These are phyloP conservation scores for Bergia puertoricense DNA, from an alignment of 92 coral and sea anemone species.

Conservation along the genomic window DNA sequence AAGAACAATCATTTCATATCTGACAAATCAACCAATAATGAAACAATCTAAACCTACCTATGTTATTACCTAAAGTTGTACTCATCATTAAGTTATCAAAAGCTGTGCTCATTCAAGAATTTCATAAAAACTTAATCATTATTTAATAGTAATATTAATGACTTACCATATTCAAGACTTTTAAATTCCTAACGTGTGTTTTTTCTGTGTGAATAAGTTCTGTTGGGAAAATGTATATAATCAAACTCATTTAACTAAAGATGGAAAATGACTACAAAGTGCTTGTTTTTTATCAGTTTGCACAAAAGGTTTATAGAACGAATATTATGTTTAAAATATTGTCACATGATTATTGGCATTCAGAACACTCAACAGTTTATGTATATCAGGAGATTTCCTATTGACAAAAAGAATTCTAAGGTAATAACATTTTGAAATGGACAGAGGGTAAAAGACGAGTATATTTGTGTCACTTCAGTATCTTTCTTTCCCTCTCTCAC, in stretches of 20 bases:
- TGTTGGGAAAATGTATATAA: slow-evolving; percentile 43
- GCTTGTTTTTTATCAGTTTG: not conserved
- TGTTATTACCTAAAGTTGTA: not conserved
- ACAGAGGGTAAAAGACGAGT: not conserved
- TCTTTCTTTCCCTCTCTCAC: not conserved
- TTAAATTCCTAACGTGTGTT: slow-evolving; percentile 94
- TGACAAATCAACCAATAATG: not conserved
- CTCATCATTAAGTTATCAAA: no score
- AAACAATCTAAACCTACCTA: no score
- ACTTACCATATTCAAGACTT: slow-evolving; percentile 91
- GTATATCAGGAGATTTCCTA: not conserved
- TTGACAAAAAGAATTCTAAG: not conserved
- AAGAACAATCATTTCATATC: not conserved
- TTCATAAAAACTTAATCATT: no score
- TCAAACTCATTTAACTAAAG: not conserved
- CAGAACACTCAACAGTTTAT: not conserved
- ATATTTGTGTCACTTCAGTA: not conserved
- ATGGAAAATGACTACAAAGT: not conserved
- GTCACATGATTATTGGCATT: not conserved
- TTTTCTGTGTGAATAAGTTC: slow-evolving; percentile 98
- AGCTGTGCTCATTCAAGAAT: no score
- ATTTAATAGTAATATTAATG: not conserved
- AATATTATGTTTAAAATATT: no score
- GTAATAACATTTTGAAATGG: not conserved
- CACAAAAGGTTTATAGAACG: not conserved